Conservation (phyloP, 2,888 invertebrate species). For the Alloplasta piceator region DNA sequence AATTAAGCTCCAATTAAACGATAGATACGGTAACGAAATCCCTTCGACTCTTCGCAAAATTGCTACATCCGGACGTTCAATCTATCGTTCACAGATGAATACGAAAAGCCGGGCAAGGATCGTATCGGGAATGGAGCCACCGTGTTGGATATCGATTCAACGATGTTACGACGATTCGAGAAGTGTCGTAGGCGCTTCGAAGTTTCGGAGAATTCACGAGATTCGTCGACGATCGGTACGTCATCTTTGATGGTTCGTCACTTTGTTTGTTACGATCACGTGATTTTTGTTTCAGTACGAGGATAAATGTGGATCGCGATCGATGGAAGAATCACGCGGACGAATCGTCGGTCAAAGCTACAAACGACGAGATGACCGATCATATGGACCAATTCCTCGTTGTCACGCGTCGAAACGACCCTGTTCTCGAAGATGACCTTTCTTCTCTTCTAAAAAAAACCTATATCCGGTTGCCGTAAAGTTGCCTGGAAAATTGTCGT, state of each 20-base stretch:
- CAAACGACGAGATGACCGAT: not conserved
- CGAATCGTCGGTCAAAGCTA: not conserved
- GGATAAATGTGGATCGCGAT: conserved; percentile 1
- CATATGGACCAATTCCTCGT: not conserved
- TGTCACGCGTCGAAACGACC: not conserved
- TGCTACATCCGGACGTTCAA: conserved; percentile 1
- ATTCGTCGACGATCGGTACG: conserved; percentile 1
- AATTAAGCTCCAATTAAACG: conserved; percentile 54
- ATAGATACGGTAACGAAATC: conserved; percentile 29
- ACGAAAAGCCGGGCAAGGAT: conserved; percentile 31
- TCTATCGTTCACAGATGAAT: conserved; percentile 31
- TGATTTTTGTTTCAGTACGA: not conserved
- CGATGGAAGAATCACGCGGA: not conserved
- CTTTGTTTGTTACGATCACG: not conserved
- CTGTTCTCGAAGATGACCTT: not conserved
- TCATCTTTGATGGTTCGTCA: not conserved
- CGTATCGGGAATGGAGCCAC: conserved; percentile 38
- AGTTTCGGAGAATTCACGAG: conserved; percentile 20
- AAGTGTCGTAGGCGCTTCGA: not conserved
- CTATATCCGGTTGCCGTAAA: not conserved
- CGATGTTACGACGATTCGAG: conserved; percentile 9
- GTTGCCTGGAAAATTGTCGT: not conserved
- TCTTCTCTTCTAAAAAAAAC: not conserved
- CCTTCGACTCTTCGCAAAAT: not conserved
- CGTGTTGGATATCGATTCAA: conserved; percentile 48